These are phyloP conservation scores for Melangyna quadrimaculata DNA, from an alignment of 2,888 invertebrate genomes.

Conservation along the genomic window DNA sequence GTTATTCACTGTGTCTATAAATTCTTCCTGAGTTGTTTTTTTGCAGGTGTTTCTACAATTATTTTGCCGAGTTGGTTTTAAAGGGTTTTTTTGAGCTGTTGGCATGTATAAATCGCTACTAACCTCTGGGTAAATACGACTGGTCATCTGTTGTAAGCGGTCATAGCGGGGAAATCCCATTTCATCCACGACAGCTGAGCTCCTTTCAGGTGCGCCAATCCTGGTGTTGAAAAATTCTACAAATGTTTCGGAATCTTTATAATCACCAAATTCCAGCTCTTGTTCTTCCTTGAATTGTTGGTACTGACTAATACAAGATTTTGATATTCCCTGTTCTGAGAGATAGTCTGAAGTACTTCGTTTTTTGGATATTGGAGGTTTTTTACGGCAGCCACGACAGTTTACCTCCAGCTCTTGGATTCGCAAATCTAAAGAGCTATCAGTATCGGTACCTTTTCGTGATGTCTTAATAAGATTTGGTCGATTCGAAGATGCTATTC, in stretches of 20 bases:
- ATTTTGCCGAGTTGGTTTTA: slow-evolving; percentile 80
- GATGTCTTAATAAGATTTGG: slow-evolving; percentile 86
- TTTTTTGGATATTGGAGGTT: not conserved
- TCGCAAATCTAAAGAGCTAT: slow-evolving; percentile 85
- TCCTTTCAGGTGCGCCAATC: slow-evolving; percentile 85
- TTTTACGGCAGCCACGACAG: not conserved
- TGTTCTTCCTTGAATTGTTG: slow-evolving; percentile 81
- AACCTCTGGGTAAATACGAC: slow-evolving; percentile 78
- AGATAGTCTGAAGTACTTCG: slow-evolving; percentile 84
- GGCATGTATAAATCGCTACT: slow-evolving; percentile 74
- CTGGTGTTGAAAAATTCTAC: slow-evolving; percentile 76
- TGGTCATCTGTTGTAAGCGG: slow-evolving; percentile 82
- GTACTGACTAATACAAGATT: slow-evolving; percentile 81
- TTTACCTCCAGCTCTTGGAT: not conserved
- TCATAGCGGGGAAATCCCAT: slow-evolving; percentile 86
- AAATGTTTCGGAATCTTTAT: slow-evolving; percentile 82
- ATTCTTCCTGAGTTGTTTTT: slow-evolving; percentile 80
- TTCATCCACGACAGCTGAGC: slow-evolving; percentile 85
- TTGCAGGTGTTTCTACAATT: slow-evolving; percentile 79
- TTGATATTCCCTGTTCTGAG: slow-evolving; percentile 85
- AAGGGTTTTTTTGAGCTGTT: slow-evolving; percentile 77
- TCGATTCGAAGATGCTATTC: slow-evolving; percentile 85
- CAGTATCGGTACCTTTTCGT: slow-evolving; percentile 88
- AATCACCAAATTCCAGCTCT: slow-evolving; percentile 79
- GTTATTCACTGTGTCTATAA: slow-evolving; percentile 72